These are phyloP conservation scores for Diogma glabrata DNA, from an alignment of 2,888 invertebrate species.

Conservation along the genomic window DNA sequence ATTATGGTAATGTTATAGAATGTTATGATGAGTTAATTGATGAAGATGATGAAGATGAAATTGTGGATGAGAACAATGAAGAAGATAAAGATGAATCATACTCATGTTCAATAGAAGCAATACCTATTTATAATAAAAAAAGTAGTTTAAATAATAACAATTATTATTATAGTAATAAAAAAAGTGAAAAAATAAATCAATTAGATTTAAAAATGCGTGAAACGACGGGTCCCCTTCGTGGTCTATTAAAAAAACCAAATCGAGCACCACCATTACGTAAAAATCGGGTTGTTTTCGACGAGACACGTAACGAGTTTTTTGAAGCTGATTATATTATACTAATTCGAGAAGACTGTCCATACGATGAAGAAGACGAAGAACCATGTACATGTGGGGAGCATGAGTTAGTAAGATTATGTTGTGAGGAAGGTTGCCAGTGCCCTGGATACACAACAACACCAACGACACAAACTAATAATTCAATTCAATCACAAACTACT, in stretches of 20 bases:
- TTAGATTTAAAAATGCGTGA: slow-evolving; percentile 32
- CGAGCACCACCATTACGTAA: slow-evolving; percentile 52
- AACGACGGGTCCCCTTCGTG: slow-evolving; percentile 34
- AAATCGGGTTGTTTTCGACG: slow-evolving; percentile 77
- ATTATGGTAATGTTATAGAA: slow-evolving; percentile 15
- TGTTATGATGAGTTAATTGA: slow-evolving; percentile 34
- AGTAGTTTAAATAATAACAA: slow-evolving; percentile 13
- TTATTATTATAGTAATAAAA: background rate
- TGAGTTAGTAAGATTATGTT: slow-evolving; percentile 52
- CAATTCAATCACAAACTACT: background rate
- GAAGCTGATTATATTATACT: slow-evolving; percentile 87
- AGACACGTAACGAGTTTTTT: slow-evolving; percentile 81
- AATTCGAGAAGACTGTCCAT: slow-evolving; percentile 77
- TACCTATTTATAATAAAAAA: slow-evolving; percentile 11
- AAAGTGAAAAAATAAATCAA: background rate
- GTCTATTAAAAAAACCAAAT: slow-evolving; percentile 61
- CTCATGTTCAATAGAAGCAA: background rate
- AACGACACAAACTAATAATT: background rate
- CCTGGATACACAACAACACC: slow-evolving; percentile 7
- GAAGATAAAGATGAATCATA: slow-evolving; percentile 1
- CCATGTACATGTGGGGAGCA: slow-evolving; percentile 63
- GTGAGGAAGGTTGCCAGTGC: slow-evolving; percentile 54
- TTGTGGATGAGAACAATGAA: slow-evolving; percentile 11
- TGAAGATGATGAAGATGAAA: slow-evolving; percentile 17
- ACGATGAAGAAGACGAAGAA: slow-evolving; percentile 65